Evolutionary conservation across 2,797 vertebrate genomes (phyloP), one percentile per base, ranked within the genome.

Genomic region (Gymnodraco acuticeps): DNA sequence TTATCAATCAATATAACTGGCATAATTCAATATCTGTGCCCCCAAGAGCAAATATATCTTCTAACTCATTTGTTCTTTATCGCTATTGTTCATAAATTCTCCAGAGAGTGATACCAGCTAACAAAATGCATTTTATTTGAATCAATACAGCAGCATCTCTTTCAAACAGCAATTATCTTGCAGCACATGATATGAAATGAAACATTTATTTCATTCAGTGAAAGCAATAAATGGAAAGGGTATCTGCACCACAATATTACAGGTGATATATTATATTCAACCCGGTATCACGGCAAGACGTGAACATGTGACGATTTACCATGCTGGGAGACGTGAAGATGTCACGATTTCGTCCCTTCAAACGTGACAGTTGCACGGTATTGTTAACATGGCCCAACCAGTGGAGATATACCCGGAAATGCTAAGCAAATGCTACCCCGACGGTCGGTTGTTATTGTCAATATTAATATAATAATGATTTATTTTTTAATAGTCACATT

Each of bases 161-260:
- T 27, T 27, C 27, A 45, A 59, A 20, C 17, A 43, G 20, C 31
- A 47, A 71, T 55, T 64, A 20, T 17, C n/a, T 19, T 46, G 13
- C 51, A 20, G 65, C 47, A 27, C 38, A n/a, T n/a, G 2, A 74
- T 66, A 4, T 45, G 9, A 13, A 50, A 43, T 46, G 14, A 10
- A 55, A 19, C 50, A 61, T 56, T n/a, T 45, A 33, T 55, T 76
- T 69, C 17, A 47, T 50, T 31, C 33, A 50, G n/a, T 48, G 16
- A 46, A 68, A 56, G 3, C 12, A 66, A 53, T 31, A 20, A 23
- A 48, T 45, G 47, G 3, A 42, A 56, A 66, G 50, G 38, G 46
- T 17, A 47, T 14, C 12, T 6, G 9, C 43, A 43, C 13, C 27
- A 48, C 10, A 3, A 60, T n/a, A 42, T 23, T 33, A 50, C 27